phyloP scores from a whole-genome alignment of 1,140 invertebrate genomes.

The Cardiocondyla obscurior region DNA sequence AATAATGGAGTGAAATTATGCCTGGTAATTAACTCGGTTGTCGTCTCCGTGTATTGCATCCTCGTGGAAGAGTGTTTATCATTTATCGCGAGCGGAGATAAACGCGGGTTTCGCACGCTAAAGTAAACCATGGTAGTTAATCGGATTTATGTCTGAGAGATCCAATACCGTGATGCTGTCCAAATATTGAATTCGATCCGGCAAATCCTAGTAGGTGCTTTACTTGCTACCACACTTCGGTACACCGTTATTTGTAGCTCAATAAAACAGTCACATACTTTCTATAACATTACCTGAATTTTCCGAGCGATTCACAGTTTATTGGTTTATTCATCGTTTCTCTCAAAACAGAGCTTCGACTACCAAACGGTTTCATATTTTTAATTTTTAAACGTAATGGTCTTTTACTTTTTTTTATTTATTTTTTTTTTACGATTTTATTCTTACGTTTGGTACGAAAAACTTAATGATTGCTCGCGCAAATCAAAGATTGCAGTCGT shows the following conservation, averaged over 20 bases:
- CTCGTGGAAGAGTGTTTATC: not conserved
- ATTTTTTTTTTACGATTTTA: no score
- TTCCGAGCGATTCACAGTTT: not conserved
- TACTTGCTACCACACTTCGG: not conserved
- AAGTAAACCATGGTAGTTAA: constrained; percentile 10
- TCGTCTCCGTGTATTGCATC: not conserved
- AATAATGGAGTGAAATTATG: not conserved
- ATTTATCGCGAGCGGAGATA: not conserved
- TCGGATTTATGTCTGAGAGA: constrained; percentile 39
- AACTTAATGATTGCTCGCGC: no score
- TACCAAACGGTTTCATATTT: not conserved
- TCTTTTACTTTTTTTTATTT: not conserved
- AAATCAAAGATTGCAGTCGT: no score
- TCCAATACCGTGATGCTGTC: constrained; percentile 30
- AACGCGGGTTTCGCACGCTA: not conserved
- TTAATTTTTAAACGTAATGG: not conserved
- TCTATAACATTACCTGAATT: not conserved
- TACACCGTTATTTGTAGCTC: constrained; percentile 22
- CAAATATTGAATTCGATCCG: constrained; percentile 36
- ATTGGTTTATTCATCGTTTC: not conserved
- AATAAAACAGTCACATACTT: constrained; percentile 5
- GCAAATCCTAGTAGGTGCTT: constrained; percentile 21
- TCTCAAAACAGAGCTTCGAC: not conserved
- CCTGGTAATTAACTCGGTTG: not conserved
- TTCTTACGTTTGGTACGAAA: no score